Base-by-base conservation (phyloP, 92 coral and sea anemone genomes). In the Palythoa grandis region DNA sequence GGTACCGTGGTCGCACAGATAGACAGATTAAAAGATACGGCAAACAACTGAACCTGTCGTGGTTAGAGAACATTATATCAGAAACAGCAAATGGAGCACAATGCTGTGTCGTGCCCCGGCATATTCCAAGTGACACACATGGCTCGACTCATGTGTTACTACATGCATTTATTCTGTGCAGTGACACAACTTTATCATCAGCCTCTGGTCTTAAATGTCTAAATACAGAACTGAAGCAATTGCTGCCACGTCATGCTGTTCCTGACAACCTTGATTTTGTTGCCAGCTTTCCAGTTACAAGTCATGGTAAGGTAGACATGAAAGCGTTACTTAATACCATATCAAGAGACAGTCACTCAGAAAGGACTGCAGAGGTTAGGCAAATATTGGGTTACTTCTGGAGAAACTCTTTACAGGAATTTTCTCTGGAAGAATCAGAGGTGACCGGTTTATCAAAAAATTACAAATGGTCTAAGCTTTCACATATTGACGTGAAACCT, bases 261-360 rank as follows among this genome's bases (percentile, higher is more conserved):
- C 98, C 98, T 8, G 98, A 96, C 73, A 82, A 58, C 37, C 72
- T 94, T 57, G 92, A 95, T 63, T 16, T 96, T 57, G 91, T 94
- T 38, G 61, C 84, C 14, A 71, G 80, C 23, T 85, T 96, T 17
- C 98, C 98, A 17, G 79, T 94, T 89, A 96, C 98, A 35, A 82
- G 87, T 57, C 98, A 96, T 79, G 98, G 98, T 4, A 96, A 96
- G 88, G 92, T 92, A 38, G 91, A 96, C 90, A 88, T 86, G 23
- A 82, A 57, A 58, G 80, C 88, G 1, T 73, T 94, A 57, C 91
- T 94, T 11, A 72, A 35, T 19, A 48, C 47, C 52, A 35, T 78
- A 43, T 74, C 79, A 48, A 65, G 29, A 57, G 38, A 63, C 25
- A 19, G 56, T 65, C 20, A 15, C 22, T 13, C 82, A 56, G 74